Evolutionary conservation across 2,888 invertebrate species (phyloP).

Genomic region (Tetanocera ferruginea): DNA sequence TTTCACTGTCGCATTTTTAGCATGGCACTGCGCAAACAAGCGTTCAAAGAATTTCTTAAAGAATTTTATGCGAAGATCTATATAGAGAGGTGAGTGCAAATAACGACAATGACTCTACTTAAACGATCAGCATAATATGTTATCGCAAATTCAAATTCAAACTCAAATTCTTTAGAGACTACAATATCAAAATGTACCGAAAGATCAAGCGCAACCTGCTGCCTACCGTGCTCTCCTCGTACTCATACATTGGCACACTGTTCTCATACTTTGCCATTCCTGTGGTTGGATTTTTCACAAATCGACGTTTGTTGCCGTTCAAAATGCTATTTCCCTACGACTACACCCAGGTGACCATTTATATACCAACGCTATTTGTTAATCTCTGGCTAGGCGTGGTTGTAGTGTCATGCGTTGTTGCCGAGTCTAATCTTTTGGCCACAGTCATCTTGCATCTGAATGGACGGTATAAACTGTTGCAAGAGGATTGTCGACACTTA

Average conservation of each 20-base stretch:
- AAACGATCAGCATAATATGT: too few relatives aligned
- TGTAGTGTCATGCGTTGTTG: constrained; percentile 55
- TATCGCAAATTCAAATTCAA: too few relatives aligned
- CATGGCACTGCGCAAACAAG: constrained; percentile 41
- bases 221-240: constrained; percentile 54
- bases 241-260: constrained; percentile 54
- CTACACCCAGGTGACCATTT: constrained; percentile 50
- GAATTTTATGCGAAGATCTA: constrained; percentile 58
- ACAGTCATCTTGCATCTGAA: constrained; percentile 62
- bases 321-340: constrained; percentile 57
- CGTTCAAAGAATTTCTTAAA: constrained; percentile 54
- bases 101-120: too few relatives aligned
- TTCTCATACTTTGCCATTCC: constrained; percentile 52
- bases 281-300: constrained; percentile 51
- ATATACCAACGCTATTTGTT: constrained; percentile 51
- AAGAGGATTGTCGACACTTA: constrained; percentile 50
- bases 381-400: constrained; percentile 55
- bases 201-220: constrained; percentile 54
- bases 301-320: constrained; percentile 56
- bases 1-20: constrained; percentile 45
- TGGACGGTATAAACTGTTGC: constrained; percentile 56
- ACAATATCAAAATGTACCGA: constrained; percentile 45
- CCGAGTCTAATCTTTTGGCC: constrained; percentile 60
- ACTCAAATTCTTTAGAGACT: constrained; percentile 36
- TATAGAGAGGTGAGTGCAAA: constrained; percentile 49